Evolutionary conservation across 2,797 vertebrate species (phyloP).

Genomic region (Orestias chungarensis): DNA sequence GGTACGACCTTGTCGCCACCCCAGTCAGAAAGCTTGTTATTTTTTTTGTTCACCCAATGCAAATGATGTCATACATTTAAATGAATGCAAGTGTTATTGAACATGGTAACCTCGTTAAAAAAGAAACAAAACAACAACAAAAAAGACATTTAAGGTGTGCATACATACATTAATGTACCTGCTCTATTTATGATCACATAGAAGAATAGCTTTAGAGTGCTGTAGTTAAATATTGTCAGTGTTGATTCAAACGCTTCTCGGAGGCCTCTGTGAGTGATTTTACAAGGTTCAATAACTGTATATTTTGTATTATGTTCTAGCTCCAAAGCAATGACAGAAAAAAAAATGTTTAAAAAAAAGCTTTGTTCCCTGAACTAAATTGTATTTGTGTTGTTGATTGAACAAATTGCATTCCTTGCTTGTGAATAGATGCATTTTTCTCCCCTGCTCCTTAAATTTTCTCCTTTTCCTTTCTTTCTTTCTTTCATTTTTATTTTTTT

Average conservation of each 20-base stretch:
- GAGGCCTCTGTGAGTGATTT: slow-evolving; percentile 87
- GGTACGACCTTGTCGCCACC: slow-evolving; percentile 66
- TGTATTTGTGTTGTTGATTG: slow-evolving; percentile 85
- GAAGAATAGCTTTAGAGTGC: slow-evolving; percentile 81
- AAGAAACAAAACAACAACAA: too few relatives aligned
- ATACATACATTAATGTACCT: slow-evolving; percentile 73
- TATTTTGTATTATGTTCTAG: slow-evolving; percentile 91
- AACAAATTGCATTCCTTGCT: slow-evolving; percentile 86
- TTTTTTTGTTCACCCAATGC: slow-evolving; percentile 67
- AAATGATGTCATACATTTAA: slow-evolving; percentile 79
- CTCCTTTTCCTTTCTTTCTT: slow-evolving; percentile 65
- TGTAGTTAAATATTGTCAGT: slow-evolving; percentile 87
- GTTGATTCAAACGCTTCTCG: slow-evolving; percentile 84
- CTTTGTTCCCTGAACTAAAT: slow-evolving; percentile 86
- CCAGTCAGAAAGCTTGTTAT: slow-evolving; percentile 76
- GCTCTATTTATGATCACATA: slow-evolving; percentile 84
- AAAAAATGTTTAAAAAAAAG: slow-evolving; percentile 77
- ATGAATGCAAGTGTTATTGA: slow-evolving; percentile 77
- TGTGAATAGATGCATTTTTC: slow-evolving; percentile 82
- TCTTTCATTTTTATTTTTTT: slow-evolving; percentile 74
- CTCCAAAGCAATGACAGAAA: slow-evolving; percentile 83
- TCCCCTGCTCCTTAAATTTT: slow-evolving; percentile 65
- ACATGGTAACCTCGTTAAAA: slow-evolving; percentile 78
- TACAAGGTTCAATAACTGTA: slow-evolving; percentile 87
- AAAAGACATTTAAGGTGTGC: slow-evolving; percentile 74